These are phyloP conservation scores for Plemyria rubiginata DNA, from an alignment of 2,888 invertebrate species.

Conservation along the genomic window DNA sequence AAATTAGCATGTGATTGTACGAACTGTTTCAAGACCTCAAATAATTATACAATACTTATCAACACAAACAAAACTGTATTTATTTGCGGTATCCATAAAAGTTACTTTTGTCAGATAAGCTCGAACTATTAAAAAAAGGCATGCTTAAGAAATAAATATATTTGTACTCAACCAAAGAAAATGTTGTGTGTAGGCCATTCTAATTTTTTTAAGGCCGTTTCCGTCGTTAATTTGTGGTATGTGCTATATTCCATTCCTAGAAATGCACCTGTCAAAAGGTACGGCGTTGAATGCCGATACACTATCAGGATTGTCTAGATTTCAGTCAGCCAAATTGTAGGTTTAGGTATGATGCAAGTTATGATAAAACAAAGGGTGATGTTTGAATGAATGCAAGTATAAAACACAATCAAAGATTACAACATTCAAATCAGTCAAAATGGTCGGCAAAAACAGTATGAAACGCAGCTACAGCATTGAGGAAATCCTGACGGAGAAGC, in stretches of 20 bases:
- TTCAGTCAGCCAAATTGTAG: neutral
- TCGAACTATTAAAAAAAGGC: no score
- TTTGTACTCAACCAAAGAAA: no score
- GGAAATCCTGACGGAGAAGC: slow-evolving; percentile 55
- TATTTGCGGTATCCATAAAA: neutral
- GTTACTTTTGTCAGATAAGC: neutral
- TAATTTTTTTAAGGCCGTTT: no score
- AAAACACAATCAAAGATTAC: slow-evolving; percentile 19
- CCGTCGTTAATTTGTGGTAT: no score
- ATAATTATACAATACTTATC: slow-evolving; percentile 21
- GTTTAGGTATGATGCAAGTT: neutral
- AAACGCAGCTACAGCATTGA: slow-evolving; percentile 38
- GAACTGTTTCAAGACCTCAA: slow-evolving; percentile 18
- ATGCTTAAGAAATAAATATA: no score
- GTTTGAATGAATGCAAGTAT: slow-evolving; percentile 20
- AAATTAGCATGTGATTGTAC: slow-evolving; percentile 18
- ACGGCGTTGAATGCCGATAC: neutral
- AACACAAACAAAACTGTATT: neutral
- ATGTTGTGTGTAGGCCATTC: no score
- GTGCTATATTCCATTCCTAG: no score
- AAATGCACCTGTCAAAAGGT: slow-evolving; percentile 4
- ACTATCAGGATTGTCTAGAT: neutral
- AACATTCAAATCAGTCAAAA: slow-evolving; percentile 34
- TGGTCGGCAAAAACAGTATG: slow-evolving; percentile 40
- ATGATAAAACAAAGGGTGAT: slow-evolving; percentile 1